phyloP scores from a whole-genome alignment of 2,888 invertebrate genomes.

The Drosophila histrio region DNA sequence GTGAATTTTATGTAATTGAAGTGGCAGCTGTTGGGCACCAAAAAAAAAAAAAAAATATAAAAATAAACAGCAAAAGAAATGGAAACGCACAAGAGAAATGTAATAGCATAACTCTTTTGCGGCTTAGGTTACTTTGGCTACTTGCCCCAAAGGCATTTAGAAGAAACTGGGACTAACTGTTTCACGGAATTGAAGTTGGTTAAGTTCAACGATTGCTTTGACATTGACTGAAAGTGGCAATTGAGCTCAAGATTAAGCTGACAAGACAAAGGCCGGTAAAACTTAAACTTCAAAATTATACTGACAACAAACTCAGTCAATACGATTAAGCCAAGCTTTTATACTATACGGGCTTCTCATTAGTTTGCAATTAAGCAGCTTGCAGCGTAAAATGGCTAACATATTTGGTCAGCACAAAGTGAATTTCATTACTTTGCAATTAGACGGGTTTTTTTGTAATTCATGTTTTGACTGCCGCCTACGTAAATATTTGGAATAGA shows the following conservation, averaged over 20 bases:
- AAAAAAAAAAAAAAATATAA: slow-evolving; percentile 4
- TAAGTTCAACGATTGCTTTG: slow-evolving; percentile 15
- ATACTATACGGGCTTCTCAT: slow-evolving; percentile 4
- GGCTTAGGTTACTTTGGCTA: slow-evolving; percentile 53
- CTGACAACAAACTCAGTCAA: too few relatives aligned
- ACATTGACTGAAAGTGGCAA: slow-evolving; percentile 13
- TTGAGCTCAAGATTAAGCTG: neutral
- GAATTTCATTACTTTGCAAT: slow-evolving; percentile 53
- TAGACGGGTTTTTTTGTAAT: slow-evolving; percentile 26
- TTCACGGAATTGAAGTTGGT: slow-evolving; percentile 19
- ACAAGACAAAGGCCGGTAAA: neutral
- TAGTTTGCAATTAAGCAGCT: slow-evolving; percentile 23
- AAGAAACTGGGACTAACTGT: slow-evolving; percentile 62
- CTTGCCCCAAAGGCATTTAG: slow-evolving; percentile 36
- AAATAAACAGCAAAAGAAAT: slow-evolving; percentile 12
- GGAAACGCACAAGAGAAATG: slow-evolving; percentile 65
- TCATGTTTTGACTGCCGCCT: slow-evolving; percentile 17
- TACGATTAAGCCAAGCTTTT: neutral
- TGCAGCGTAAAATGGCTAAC: slow-evolving; percentile 14
- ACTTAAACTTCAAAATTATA: neutral
- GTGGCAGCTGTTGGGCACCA: slow-evolving; percentile 62
- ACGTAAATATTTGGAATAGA: slow-evolving; percentile 45
- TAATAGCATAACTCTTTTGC: slow-evolving; percentile 74
- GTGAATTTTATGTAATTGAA: slow-evolving; percentile 80
- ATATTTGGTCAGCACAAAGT: slow-evolving; percentile 14